A percentile compares a stretch with the other conserved stretches of the same genome.
These are phyloP conservation scores for Emys orbicularis DNA, from an alignment of 2,797 vertebrate genomes.

Conservation along the genomic window DNA sequence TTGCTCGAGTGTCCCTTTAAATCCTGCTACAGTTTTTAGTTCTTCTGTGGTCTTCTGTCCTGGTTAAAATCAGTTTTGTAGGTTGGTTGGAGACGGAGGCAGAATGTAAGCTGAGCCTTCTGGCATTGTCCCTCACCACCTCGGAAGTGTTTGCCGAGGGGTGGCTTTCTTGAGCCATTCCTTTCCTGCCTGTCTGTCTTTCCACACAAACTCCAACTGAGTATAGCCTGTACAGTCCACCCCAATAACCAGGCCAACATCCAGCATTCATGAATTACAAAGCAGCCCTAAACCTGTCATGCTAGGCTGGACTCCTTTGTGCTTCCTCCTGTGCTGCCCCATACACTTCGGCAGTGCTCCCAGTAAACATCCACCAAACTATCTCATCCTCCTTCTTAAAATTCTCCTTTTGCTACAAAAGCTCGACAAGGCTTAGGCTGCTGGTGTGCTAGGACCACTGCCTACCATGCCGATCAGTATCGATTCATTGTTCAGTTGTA, in stretches of 20 bases:
- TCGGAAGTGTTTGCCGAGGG: neutral
- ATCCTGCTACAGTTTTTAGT: neutral
- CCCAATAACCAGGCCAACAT: neutral
- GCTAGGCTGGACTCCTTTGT: neutral
- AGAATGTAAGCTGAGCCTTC: neutral
- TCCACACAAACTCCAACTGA: neutral
- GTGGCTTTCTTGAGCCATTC: neutral
- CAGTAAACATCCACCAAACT: neutral
- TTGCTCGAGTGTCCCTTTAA: neutral
- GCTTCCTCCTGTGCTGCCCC: neutral
- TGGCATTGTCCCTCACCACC: neutral
- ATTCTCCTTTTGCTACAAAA: neutral
- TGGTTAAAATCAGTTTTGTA: neutral
- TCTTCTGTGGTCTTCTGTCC: neutral
- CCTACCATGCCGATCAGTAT: neutral
- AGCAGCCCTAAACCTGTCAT: neutral
- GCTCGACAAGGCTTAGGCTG: neutral
- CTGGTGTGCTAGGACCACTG: neutral
- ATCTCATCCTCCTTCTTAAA: neutral
- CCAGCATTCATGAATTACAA: neutral
- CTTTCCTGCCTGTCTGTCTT: neutral
- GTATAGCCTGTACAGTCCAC: neutral
- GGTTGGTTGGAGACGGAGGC: neutral
- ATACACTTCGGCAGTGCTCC: neutral
- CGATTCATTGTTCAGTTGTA: neutral